These are phyloP conservation scores for Thalpophila matura DNA, from an alignment of 2,888 invertebrate genomes.

Conservation along the genomic window DNA sequence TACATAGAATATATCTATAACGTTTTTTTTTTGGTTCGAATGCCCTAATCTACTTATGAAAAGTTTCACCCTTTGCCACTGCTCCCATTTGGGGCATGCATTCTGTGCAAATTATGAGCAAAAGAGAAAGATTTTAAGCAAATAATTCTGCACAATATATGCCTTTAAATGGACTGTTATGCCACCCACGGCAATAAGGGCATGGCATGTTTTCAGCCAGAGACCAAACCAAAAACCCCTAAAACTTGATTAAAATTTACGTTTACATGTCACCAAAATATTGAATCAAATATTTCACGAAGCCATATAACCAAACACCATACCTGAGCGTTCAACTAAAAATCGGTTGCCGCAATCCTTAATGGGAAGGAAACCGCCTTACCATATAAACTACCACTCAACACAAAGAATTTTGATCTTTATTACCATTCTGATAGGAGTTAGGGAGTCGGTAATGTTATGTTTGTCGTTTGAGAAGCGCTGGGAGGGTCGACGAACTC, in stretches of 20 bases:
- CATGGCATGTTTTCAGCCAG: not conserved
- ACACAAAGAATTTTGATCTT: constrained; percentile 36
- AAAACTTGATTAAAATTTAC: constrained; percentile 11
- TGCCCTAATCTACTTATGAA: no score
- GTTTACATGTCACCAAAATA: constrained; percentile 2
- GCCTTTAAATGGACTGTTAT: not conserved
- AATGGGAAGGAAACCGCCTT: constrained; percentile 38
- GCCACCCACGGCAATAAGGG: not conserved
- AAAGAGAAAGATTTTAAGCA: no score
- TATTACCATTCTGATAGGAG: constrained; percentile 16
- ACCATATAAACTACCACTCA: constrained; percentile 10
- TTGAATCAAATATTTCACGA: constrained; percentile 26
- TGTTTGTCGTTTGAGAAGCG: constrained; percentile 52
- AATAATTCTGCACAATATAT: no score
- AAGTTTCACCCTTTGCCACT: no score
- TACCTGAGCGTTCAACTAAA: constrained; percentile 40
- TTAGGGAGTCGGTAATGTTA: constrained; percentile 12
- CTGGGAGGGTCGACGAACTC: constrained; percentile 68
- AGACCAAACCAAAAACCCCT: constrained; percentile 5
- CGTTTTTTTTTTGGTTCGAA: no score
- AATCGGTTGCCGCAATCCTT: constrained; percentile 41
- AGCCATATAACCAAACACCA: constrained; percentile 14
- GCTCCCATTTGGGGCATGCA: no score
- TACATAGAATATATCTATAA: no score
- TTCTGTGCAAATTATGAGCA: not conserved